Conservation (phyloP, 2,797 vertebrate genomes). For the Eurystomus glaucurus region DNA sequence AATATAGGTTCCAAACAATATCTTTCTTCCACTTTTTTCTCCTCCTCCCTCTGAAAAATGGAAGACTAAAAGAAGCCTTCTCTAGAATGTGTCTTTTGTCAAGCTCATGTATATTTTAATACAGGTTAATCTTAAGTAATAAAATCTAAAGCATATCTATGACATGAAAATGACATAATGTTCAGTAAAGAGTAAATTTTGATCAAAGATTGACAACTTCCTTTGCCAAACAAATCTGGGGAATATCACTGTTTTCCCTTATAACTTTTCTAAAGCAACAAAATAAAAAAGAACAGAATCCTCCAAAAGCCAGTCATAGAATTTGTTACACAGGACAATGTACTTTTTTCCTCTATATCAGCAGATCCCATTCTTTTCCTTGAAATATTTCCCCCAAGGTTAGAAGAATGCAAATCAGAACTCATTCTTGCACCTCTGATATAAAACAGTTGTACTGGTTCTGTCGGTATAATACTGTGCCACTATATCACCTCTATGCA, state of each 20-base stretch:
- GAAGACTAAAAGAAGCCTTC: not conserved
- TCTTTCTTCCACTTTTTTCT: not conserved
- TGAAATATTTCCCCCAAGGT: not conserved
- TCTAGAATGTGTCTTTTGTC: not conserved
- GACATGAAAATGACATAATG: not conserved
- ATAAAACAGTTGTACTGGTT: not conserved
- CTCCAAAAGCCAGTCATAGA: not conserved
- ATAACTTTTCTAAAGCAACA: not conserved
- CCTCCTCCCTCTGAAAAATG: accelerated
- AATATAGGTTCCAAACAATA: not conserved
- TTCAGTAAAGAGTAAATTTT: not conserved
- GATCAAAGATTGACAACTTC: not conserved
- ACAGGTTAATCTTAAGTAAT: not conserved
- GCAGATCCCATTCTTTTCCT: not conserved
- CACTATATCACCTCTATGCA: not conserved
- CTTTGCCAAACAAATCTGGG: not conserved
- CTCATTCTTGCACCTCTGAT: not conserved
- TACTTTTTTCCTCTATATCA: not conserved
- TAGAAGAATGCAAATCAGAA: not conserved
- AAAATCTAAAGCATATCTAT: not conserved
- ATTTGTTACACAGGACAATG: not conserved
- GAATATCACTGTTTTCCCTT: not conserved
- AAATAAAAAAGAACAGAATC: not conserved
- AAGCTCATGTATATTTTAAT: not conserved
- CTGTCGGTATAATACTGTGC: not conserved